Evolutionary conservation across 2,113 vertebrate species (phyloP).

Genomic region (Nerophis ophidion): DNA sequence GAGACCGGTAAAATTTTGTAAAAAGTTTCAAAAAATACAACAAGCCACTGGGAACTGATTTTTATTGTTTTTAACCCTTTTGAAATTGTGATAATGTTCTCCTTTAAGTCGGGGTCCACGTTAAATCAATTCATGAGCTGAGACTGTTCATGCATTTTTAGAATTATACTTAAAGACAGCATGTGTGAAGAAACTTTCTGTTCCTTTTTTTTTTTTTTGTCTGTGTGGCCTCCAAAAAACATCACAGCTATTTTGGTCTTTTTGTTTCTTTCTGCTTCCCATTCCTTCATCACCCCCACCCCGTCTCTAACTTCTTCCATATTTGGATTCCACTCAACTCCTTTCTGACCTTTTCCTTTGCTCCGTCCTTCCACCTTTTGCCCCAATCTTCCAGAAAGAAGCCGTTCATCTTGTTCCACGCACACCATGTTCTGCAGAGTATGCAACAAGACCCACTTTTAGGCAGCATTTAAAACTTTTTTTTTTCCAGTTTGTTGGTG

Average conservation of each 20-base stretch:
- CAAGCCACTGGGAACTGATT: too few species aligned
- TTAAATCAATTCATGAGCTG: too few species aligned
- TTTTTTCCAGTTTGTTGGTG: slow-evolving; percentile 1
- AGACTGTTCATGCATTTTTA: too few species aligned
- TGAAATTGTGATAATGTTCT: too few species aligned
- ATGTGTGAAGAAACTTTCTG: neutral
- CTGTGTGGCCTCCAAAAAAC: slow-evolving; percentile 25
- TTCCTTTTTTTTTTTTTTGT: neutral
- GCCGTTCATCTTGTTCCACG: slow-evolving; percentile 29
- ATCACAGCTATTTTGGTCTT: slow-evolving; percentile 16
- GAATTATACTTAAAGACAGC: neutral
- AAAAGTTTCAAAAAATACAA: too few species aligned
- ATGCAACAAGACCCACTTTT: slow-evolving; percentile 6
- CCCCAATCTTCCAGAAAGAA: slow-evolving; percentile 17
- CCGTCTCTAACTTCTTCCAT: slow-evolving; percentile 28
- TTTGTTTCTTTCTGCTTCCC: slow-evolving; percentile 30
- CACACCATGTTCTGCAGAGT: slow-evolving; percentile 26
- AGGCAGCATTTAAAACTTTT: neutral
- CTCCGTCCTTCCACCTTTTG: slow-evolving; percentile 1
- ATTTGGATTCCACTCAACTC: slow-evolving; percentile 42
- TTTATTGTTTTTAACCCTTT: too few species aligned
- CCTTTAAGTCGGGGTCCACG: too few species aligned
- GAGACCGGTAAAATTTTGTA: too few species aligned
- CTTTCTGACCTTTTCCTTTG: slow-evolving; percentile 14
- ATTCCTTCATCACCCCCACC: slow-evolving; percentile 16